phyloP scores from a whole-genome alignment of 2,113 vertebrate genomes.

The Sardina pilchardus region DNA sequence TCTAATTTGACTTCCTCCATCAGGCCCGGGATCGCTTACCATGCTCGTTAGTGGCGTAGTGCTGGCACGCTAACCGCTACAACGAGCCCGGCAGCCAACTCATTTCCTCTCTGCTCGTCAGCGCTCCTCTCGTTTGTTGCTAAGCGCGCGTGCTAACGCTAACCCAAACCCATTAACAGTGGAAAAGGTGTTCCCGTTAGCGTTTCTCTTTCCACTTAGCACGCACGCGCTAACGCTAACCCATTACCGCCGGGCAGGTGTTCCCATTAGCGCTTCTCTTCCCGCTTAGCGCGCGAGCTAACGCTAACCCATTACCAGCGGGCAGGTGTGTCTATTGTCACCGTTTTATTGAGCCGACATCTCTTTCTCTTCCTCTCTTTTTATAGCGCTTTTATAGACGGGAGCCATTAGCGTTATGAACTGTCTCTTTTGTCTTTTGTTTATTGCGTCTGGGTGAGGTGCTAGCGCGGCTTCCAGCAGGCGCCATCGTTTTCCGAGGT shows the following conservation, averaged over 20 bases:
- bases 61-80: neutral
- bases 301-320: neutral
- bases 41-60: neutral
- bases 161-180: neutral
- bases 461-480: neutral
- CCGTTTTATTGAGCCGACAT: neutral
- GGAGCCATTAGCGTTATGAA: neutral
- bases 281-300: neutral
- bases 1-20: constrained; percentile 2
- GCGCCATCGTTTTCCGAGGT: neutral
- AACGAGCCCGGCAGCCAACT: neutral
- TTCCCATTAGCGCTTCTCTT: no score
- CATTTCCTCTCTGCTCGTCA: neutral
- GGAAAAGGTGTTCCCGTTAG: neutral
- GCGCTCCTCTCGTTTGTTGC: neutral
- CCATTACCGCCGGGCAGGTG: no score
- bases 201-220: neutral
- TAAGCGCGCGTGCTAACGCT: neutral
- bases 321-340: constrained; percentile 9
- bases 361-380: neutral
- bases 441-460: neutral
- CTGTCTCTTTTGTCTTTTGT: constrained; percentile 4
- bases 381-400: neutral
- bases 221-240: no score
- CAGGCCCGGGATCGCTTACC: neutral